Evolutionary conservation across 2,113 vertebrate genomes (phyloP), one percentile per base, ranked within the genome.

Genomic region (Cebidichthys violaceus): DNA sequence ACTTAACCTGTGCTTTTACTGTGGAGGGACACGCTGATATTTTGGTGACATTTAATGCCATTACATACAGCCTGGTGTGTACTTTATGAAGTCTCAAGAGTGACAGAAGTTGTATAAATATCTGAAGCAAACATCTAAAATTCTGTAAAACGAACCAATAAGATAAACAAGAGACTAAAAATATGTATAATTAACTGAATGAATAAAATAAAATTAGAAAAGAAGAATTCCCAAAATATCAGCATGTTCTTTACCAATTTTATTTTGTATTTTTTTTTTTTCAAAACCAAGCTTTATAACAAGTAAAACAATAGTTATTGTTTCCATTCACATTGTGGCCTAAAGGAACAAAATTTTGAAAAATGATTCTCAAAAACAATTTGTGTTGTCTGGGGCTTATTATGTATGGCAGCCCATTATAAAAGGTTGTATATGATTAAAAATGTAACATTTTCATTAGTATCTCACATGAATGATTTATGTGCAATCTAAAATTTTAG

Each of bases 21-120:
- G 13, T 83, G 79, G 86, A 87, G 66, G 62, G 75, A 64, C 55
- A 72, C 33, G 1, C 47, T 66, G 29, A 60, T 55, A n/a, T 79
- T 61, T 64, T 59, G 31, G 47, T 37, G 11, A 35, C n/a, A 27
- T 35, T 15, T 54, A 6, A n/a, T 31, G 17, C 1, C 27, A 2
- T 50, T 50, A 50, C 3, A n/a, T 20, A n/a, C 9, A 9, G 14
- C 41, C 39, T 50, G 27, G 27, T 22, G 8, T 20, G 17, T 13
- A 50, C 27, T 3, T 18, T 70, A 33, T n/a, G 20, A 29, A n/a
- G 29, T 54, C 47, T 70, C 2, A n/a, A 13, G 8, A 8, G 0
- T 14, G 31, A 35, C 22, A 57, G 9, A n/a, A 59, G 24, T 52
- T 35, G 1, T 41, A 4, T 6, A 39, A 54, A 37, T 37, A 37